Conservation (phyloP, 1,140 invertebrate species). For the Nixonia krombeini region DNA sequence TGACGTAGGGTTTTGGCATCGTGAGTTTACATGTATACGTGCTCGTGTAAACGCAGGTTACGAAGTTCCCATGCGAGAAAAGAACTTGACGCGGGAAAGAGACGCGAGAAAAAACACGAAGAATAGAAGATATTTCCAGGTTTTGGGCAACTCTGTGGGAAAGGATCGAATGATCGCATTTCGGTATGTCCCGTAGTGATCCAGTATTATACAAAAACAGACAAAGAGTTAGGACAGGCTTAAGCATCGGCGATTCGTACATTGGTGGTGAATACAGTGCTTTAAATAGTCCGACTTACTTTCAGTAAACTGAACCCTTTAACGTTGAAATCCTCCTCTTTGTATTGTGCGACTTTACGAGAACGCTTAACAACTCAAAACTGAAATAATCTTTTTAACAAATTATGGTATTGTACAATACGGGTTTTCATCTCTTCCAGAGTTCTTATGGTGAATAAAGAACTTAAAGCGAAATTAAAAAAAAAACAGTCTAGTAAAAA, state of each 20-base stretch:
- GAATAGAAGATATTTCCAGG: slow-evolving; percentile 65
- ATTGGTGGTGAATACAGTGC: slow-evolving; percentile 4
- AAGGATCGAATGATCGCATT: slow-evolving; percentile 54
- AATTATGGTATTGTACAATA: neutral
- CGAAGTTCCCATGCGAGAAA: slow-evolving; percentile 19
- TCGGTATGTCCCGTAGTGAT: slow-evolving; percentile 49
- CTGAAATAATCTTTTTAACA: slow-evolving; percentile 17
- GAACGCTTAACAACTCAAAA: neutral
- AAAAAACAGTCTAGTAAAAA: too few relatives aligned
- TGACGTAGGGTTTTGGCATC: neutral
- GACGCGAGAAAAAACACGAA: slow-evolving; percentile 49
- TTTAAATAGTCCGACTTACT: slow-evolving; percentile 30
- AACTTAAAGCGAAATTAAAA: too few relatives aligned
- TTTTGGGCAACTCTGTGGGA: slow-evolving; percentile 66
- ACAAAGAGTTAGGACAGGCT: slow-evolving; percentile 49
- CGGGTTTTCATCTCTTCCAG: too few relatives aligned
- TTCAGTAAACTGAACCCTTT: slow-evolving; percentile 24
- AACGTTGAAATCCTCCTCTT: slow-evolving; percentile 19
- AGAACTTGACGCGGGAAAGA: slow-evolving; percentile 18
- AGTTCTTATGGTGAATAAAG: too few relatives aligned
- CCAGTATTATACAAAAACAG: slow-evolving; percentile 53
- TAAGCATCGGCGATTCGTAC: neutral
- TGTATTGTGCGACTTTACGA: slow-evolving; percentile 2
- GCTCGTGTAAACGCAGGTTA: neutral
- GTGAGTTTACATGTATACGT: neutral